Evolutionary conservation across 1,140 invertebrate species (phyloP).

Genomic region (Drosophila novamexicana): DNA sequence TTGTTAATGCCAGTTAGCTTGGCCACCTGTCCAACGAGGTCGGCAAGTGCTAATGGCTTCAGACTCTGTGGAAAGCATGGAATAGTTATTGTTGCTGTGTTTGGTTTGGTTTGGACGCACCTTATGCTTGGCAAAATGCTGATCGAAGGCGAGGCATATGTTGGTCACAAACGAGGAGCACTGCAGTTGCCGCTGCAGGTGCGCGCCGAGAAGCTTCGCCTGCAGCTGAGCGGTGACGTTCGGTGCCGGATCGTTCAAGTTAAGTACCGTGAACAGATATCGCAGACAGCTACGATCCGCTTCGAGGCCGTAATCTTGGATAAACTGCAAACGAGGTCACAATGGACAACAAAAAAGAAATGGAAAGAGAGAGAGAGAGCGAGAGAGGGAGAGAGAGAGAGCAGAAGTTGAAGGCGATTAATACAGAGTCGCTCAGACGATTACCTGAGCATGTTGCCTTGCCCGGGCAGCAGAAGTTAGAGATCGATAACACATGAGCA

Average conservation of each 20-base stretch:
- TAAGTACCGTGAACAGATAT: constrained; percentile 92
- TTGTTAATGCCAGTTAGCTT: constrained; percentile 92
- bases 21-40: constrained; percentile 92
- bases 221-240: constrained; percentile 87
- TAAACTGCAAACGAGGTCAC: constrained; percentile 86
- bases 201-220: constrained; percentile 88
- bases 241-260: constrained; percentile 86
- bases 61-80: constrained; percentile 49
- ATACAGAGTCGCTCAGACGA: constrained; percentile 12
- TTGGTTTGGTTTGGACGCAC: constrained; percentile 72
- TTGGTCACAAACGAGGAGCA: constrained; percentile 91
- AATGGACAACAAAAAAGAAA: not conserved
- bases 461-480: constrained; percentile 52
- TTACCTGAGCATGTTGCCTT: constrained; percentile 52
- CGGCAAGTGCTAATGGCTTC: constrained; percentile 85
- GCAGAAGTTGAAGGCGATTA: constrained; percentile 18
- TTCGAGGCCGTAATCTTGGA: constrained; percentile 92
- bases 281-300: constrained; percentile 94
- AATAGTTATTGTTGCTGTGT: constrained; percentile 62
- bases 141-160: constrained; percentile 92
- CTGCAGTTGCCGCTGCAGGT: constrained; percentile 89
- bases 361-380: constrained; percentile 8
- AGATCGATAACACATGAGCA: constrained; percentile 60
- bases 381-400: not conserved
- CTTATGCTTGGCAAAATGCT: constrained; percentile 87